Evolutionary conservation across 2,888 invertebrate genomes (phyloP).

Genomic region (Hipparchia sbordonii): DNA sequence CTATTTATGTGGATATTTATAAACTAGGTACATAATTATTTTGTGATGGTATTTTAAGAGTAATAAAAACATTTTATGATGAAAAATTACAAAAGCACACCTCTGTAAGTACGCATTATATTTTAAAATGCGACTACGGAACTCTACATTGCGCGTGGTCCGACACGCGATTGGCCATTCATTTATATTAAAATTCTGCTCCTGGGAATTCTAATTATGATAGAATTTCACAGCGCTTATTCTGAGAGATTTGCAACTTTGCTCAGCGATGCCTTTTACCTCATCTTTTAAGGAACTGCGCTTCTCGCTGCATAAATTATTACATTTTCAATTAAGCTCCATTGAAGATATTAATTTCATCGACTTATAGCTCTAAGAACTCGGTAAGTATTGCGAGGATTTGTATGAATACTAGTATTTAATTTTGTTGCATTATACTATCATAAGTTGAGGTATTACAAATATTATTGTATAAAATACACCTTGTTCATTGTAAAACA

Average conservation of each 20-base stretch:
- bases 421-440: too few relatives aligned
- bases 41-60: too few relatives aligned
- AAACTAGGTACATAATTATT: too few relatives aligned
- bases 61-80: too few relatives aligned
- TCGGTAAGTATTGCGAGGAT: not conserved
- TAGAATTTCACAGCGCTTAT: not conserved
- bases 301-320: constrained; percentile 42
- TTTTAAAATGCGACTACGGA: too few relatives aligned
- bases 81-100: too few relatives aligned
- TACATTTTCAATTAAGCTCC: constrained; percentile 39
- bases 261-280: constrained; percentile 28
- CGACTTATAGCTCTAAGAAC: constrained; percentile 15
- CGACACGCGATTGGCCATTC: not conserved
- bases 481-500: too few relatives aligned
- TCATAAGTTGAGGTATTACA: too few relatives aligned
- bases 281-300: constrained; percentile 35
- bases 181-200: not conserved
- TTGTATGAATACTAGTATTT: not conserved
- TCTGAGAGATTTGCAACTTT: constrained; percentile 17
- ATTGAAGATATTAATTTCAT: constrained; percentile 30
- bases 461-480: too few relatives aligned
- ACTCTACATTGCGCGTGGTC: too few relatives aligned
- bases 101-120: too few relatives aligned
- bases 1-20: too few relatives aligned
- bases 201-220: not conserved